Evolutionary conservation across 2,113 vertebrate species (phyloP), one percentile per base, ranked within the genome.

Genomic region (Oreochromis tanganicae): DNA sequence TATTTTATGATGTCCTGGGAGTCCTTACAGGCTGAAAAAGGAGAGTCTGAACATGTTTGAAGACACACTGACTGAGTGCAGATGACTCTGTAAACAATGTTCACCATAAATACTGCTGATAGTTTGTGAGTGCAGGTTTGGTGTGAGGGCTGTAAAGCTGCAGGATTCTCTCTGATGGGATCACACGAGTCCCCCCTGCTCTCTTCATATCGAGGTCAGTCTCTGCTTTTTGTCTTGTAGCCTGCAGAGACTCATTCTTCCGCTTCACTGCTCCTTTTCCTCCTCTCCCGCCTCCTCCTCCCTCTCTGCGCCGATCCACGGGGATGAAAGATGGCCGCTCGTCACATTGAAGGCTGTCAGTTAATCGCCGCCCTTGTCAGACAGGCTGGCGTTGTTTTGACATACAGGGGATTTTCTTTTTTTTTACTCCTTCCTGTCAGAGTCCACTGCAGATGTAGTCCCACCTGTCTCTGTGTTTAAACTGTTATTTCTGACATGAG

Each of bases 231-330:
- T 90, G 88, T 93, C 91, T 90, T 16, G 63, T 87, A 78, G 92
- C 93, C 93, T 89, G 89, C 83, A 93, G 94, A 94, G 81, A 88
- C 80, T 79, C 87, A 88, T 91, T 93, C 90, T 94, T 95, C 93
- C 91, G 79, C 92, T 84, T 89, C 85, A 57, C 86, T 57, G 93
- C 89, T 13, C 66, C 92, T 73, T 32, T 84, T 84, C 88, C 86
- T 82, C 83, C 36, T 46, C 83, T 73, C 66, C 83, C 57, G 82
- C 87, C 82, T 79, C 79, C 81, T 63, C 32, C 36, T 55, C 66
- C 73, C n/a, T 82, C 87, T 54, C 46, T 57, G 73, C 54, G n/a
- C 61, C 4, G 27, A 88, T 84, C 92, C 68, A 2, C 32, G 6
- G 88, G 89, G 93, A 91, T 7, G 57, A 92, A 63, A 88, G 57